Percentiles rank a stretch among this genome's conserved stretches.
These are phyloP conservation scores for Geophilus truncorum DNA, from an alignment of 2,888 invertebrate species.

Conservation along the genomic window DNA sequence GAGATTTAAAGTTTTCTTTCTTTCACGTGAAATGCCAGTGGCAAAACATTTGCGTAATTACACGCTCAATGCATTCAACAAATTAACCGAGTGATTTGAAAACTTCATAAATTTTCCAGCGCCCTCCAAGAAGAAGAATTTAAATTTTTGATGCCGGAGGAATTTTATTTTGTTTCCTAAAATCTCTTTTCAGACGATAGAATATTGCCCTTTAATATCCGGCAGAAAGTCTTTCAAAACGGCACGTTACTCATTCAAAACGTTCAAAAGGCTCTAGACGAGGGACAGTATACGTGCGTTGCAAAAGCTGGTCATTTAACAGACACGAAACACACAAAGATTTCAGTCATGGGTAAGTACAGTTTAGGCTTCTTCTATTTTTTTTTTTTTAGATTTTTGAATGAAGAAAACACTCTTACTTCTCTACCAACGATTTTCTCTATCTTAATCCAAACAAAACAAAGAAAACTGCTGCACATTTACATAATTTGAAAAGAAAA, in stretches of 20 bases:
- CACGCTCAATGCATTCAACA: background rate
- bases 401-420: background rate
- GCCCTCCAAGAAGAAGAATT: no score
- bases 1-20: no score
- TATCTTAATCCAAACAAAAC: background rate
- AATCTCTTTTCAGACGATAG: conserved; percentile 1
- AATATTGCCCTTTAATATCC: conserved; percentile 32
- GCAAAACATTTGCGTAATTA: no score
- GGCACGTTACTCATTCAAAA: conserved; percentile 35
- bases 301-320: background rate
- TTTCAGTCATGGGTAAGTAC: conserved; percentile 33
- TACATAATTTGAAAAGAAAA: background rate
- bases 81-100: no score
- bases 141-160: no score
- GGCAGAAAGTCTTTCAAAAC: conserved; percentile 33
- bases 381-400: background rate
- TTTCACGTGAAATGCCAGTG: no score
- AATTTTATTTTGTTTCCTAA: no score
- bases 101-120: no score
- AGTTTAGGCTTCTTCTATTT: background rate
- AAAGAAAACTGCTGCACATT: background rate
- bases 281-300: conserved; percentile 34
- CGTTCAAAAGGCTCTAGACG: conserved; percentile 30
- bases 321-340: conserved; percentile 22
- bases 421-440: background rate